phyloP scores from a whole-genome alignment of 2,797 vertebrate species.

The Acanthurus tractus region DNA sequence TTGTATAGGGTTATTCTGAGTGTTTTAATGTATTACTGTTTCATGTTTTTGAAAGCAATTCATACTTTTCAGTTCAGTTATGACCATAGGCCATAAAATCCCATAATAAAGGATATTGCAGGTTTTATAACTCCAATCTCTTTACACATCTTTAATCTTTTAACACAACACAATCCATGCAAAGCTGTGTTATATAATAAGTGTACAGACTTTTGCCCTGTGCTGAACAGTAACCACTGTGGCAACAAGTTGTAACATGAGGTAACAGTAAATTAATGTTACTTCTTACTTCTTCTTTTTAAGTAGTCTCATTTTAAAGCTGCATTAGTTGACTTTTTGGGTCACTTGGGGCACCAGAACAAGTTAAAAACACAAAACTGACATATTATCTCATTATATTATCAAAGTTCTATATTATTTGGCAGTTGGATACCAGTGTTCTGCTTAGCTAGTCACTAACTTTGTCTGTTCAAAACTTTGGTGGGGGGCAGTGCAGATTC shows the following conservation, averaged over 20 bases:
- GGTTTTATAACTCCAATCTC: neutral
- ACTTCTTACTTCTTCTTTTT: neutral
- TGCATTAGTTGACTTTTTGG: neutral
- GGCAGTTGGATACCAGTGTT: neutral
- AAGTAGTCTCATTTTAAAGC: neutral
- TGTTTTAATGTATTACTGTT: neutral
- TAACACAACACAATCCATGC: neutral
- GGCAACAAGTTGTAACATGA: no score
- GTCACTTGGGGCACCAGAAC: no score
- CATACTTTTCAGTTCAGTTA: neutral
- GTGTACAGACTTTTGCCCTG: neutral
- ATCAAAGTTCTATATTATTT: neutral
- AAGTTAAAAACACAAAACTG: no score
- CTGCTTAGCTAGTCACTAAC: neutral
- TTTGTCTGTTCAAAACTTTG: neutral
- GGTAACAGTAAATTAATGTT: no score
- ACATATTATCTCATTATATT: no score
- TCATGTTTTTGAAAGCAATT: no score
- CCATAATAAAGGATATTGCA: neutral
- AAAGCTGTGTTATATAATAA: neutral
- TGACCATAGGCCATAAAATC: neutral
- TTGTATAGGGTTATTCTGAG: neutral
- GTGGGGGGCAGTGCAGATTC: neutral
- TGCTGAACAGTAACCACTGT: no score
- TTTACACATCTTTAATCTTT: no score